phyloP scores from a whole-genome alignment of 2,113 vertebrate species.

The Pelobates fuscus region DNA sequence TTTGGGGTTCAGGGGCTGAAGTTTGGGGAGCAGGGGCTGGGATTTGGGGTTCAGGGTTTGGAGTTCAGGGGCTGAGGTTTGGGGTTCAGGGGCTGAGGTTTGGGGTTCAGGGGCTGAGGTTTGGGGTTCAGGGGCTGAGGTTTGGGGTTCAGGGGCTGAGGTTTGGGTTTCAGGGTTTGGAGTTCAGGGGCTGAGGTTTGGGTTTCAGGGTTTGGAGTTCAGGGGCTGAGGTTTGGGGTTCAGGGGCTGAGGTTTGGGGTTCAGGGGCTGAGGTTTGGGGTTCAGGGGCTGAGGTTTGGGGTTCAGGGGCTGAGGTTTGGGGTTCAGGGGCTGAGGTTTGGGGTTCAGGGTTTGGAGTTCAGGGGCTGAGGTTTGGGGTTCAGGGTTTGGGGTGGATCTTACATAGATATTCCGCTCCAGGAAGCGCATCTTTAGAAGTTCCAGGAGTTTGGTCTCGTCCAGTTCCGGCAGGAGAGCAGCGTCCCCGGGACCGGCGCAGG shows the following conservation, averaged over 20 bases:
- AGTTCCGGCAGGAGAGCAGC: conserved; percentile 61
- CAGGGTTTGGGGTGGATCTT: background rate
- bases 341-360: background rate
- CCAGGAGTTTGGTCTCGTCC: conserved; percentile 62
- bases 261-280: no score
- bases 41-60: no score
- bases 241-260: no score
- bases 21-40: background rate
- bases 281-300: no score
- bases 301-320: no score
- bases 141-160: background rate
- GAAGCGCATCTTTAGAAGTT: conserved; percentile 53
- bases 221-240: background rate
- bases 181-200: background rate
- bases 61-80: background rate
- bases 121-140: background rate
- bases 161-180: no score
- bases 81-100: background rate
- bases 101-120: background rate
- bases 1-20: background rate
- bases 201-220: background rate
- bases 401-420: conserved; percentile 4
- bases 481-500: conserved; percentile 33
- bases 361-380: background rate
- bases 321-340: no score